Base-by-base conservation (phyloP, 2,888 invertebrate genomes). In the Sympetrum striolatum region DNA sequence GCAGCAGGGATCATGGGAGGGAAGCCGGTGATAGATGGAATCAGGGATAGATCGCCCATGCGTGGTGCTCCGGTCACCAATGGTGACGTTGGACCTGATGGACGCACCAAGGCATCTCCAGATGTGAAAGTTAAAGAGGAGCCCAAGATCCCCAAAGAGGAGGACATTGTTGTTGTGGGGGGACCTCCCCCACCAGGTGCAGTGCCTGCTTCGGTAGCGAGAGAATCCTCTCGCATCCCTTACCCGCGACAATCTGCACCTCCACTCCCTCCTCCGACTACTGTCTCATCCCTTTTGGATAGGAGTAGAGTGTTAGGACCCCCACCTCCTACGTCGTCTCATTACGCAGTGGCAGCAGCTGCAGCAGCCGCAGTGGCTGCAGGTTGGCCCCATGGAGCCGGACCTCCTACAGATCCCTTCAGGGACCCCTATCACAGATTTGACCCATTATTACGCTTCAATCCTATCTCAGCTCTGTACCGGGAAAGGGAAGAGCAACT, bases 371-470 rank as follows among this genome's bases (percentile, higher is more conserved):
- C 82, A 1, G 82, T 31, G 3, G 81, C 82, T 14, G 93, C 94
- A 6, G 92, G 93, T 37, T 93, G 94, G 90, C 94, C 94, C 91
- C 94, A 91, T 39, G 73, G 53, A 18, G 79, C 80, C 37, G 90
- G 37, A 35, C 90, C 90, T 35, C 64, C 90, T 22, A 12, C 37
- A 12, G 91, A 91, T 44, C 91, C 91, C 18, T 91, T 90, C 64
- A n/a, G 91, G 90, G 91, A 91, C 44, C 91, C 91, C 2, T 91
- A 91, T 90, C 90, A 90, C 93, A 94, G 95, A 60, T 95, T 95
- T 93, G 96, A 96, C 93, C 96, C 96, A 79, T 95, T 97, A 92
- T 94, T 96, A 93, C 95, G 97, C 90, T 97, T 97, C 93, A 97
- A 97, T 93, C 97, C 97, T 35, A 94, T 97, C 58, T 96, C 97